A percentile compares a stretch with the other conserved stretches of the same genome.
Conservation (phyloP, 30 jellyfish, hydroid and myxozoan genomes). For the Catostylus mosaicus region DNA sequence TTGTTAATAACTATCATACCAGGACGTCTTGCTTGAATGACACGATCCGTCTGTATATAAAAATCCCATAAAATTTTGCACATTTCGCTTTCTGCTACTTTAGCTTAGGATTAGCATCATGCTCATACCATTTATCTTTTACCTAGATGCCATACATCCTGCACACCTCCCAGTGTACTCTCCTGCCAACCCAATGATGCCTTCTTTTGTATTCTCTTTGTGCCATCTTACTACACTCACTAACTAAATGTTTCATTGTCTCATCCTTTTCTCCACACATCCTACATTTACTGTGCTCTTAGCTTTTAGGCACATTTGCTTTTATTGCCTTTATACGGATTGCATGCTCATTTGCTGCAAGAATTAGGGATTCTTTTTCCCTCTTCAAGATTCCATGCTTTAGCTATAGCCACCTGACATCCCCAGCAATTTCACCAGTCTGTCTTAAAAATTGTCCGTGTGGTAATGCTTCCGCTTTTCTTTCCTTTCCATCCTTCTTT, state of each 20-base stretch:
- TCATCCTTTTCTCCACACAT: constrained; percentile 12
- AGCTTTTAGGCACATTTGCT: background rate
- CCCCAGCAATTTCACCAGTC: constrained; percentile 5
- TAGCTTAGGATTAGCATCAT: constrained; percentile 19
- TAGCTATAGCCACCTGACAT: constrained; percentile 18
- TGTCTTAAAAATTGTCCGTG: constrained; percentile 11
- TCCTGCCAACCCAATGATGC: constrained; percentile 18
- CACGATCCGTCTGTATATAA: constrained; percentile 1
- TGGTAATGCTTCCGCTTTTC: background rate
- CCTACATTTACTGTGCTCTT: background rate
- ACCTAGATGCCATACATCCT: constrained; percentile 16
- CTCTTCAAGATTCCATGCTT: constrained; percentile 8
- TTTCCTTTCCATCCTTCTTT: constrained; percentile 1
- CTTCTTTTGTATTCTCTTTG: constrained; percentile 13
- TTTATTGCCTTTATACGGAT: constrained; percentile 1
- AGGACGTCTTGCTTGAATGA: constrained; percentile 33
- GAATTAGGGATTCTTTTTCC: constrained; percentile 6
- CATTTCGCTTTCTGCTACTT: constrained; percentile 6
- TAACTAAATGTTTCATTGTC: constrained; percentile 12
- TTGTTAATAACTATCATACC: constrained; percentile 18
- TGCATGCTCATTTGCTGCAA: constrained; percentile 28
- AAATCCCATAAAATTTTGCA: constrained; percentile 17
- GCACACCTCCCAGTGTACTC: constrained; percentile 44
- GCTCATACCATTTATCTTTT: too few species aligned
- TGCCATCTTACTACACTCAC: constrained; percentile 30